phyloP scores from a whole-genome alignment of 2,113 vertebrate genomes.

The Diphyllodes magnificus region DNA sequence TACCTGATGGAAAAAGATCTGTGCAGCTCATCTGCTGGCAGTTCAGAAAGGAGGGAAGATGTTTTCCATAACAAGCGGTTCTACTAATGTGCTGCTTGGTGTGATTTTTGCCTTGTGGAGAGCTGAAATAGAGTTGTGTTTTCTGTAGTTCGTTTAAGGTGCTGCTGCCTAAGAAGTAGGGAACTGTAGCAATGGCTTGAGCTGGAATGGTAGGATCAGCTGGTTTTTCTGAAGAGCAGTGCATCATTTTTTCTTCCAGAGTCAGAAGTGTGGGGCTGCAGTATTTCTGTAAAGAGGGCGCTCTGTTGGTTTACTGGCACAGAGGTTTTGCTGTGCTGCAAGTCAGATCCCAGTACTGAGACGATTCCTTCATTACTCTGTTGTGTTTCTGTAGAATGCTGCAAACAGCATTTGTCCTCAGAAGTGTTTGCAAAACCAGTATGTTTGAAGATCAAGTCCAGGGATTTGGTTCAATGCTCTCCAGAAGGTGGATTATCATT shows the following conservation, averaged over 20 bases:
- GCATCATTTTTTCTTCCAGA: not conserved
- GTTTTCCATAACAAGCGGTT: not conserved
- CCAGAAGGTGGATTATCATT: not conserved
- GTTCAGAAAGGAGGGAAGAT: not conserved
- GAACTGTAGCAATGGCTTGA: not conserved
- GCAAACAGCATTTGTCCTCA: not conserved
- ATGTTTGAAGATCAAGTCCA: not conserved
- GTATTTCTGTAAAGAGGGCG: not conserved
- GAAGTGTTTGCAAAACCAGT: not conserved
- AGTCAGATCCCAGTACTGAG: not conserved
- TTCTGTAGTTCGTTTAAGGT: not conserved
- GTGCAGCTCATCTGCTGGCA: not conserved
- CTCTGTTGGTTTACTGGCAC: not conserved
- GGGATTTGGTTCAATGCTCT: not conserved
- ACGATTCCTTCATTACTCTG: not conserved
- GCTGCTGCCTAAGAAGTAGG: not conserved
- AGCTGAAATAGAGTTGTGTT: not conserved
- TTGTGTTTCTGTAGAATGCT: not conserved
- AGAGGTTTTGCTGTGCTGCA: not conserved
- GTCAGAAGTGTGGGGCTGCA: not conserved
- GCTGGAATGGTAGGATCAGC: not conserved
- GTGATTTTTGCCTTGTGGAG: not conserved
- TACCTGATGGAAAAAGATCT: not conserved
- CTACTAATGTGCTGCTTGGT: not conserved
- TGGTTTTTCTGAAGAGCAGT: not conserved